phyloP scores from a whole-genome alignment of 2,888 invertebrate species.

The Ctenicera cuprea region DNA sequence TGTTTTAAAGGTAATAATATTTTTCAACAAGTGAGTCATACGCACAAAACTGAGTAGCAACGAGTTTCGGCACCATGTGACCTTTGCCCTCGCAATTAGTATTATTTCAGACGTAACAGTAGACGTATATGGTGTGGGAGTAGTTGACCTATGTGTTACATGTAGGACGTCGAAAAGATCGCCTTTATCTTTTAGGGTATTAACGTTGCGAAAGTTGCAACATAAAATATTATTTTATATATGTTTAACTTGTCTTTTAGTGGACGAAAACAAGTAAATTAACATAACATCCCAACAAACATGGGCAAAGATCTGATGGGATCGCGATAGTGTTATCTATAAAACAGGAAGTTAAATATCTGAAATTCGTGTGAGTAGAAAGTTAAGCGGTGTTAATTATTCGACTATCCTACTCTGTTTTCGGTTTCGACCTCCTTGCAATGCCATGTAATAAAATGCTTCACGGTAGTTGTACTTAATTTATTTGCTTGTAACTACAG shows the following conservation, averaged over 20 bases:
- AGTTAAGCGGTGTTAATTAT: slow-evolving; percentile 20
- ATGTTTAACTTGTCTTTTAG: slow-evolving; percentile 26
- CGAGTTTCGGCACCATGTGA: slow-evolving; percentile 42
- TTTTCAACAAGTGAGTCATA: slow-evolving; percentile 33
- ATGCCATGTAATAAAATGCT: slow-evolving; percentile 21
- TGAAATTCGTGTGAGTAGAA: slow-evolving; percentile 26
- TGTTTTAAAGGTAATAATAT: slow-evolving; percentile 10
- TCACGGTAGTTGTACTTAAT: slow-evolving; percentile 15
- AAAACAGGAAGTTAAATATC: slow-evolving; percentile 25
- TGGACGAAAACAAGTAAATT: slow-evolving; percentile 24
- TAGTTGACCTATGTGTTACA: slow-evolving; percentile 47
- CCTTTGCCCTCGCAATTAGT: slow-evolving; percentile 55
- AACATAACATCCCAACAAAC: slow-evolving; percentile 26
- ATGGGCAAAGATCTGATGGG: slow-evolving; percentile 26
- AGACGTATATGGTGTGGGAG: slow-evolving; percentile 53
- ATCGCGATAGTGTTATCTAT: slow-evolving; percentile 22
- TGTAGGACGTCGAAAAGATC: slow-evolving; percentile 41
- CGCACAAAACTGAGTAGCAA: slow-evolving; percentile 46
- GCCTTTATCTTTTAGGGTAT: slow-evolving; percentile 36
- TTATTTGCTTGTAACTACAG: slow-evolving; percentile 16
- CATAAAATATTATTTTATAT: slow-evolving; percentile 34
- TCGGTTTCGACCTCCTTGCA: neutral
- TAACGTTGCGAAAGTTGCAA: slow-evolving; percentile 25
- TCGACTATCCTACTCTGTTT: neutral
- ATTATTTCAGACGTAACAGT: slow-evolving; percentile 53